phyloP scores from a whole-genome alignment of 2,113 vertebrate genomes.

The Rattus norvegicus region GRCr8 NC_086033.1:77052001-77052500 shows the following conservation, averaged over 20 bases:
- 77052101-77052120: not conserved
- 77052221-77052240: not conserved
- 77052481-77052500: conserved; percentile 71
- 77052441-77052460: conserved; percentile 21
- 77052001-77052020: not conserved
- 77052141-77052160: not conserved
- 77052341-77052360: not conserved
- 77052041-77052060: not conserved
- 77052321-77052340: not conserved
- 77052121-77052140: not conserved
- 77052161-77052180: not conserved
- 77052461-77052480: conserved; percentile 63
- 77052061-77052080: not conserved
- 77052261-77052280: not conserved
- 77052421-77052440: conserved; percentile 67
- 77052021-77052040: not conserved
- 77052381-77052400: not conserved
- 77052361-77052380: not conserved
- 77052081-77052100: not conserved
- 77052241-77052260: not conserved
- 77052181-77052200: not conserved
- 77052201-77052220: not conserved
- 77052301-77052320: not conserved
- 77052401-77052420: conserved; percentile 62
- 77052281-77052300: not conserved